Evolutionary conservation across 2,797 vertebrate species (phyloP), one percentile per base, ranked within the genome.

Genomic region (Lates japonicus): DNA sequence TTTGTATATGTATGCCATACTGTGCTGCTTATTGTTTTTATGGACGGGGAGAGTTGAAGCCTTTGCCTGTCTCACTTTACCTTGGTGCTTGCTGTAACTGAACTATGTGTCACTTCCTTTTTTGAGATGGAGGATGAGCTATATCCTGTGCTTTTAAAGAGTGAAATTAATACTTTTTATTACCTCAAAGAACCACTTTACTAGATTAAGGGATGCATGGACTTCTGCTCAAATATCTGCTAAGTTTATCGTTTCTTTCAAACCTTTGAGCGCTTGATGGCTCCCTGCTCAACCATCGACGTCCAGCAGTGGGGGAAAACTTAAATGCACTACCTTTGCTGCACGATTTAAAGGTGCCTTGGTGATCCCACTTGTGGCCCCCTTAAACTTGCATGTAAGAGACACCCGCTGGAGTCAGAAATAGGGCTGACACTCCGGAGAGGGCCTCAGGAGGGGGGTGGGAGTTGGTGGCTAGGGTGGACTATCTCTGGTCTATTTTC

Each of bases 261-360:
- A 83, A 83, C 65, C 48, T 90, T 87, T 86, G 80, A 90, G 89
- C 82, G 80, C 84, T 90, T 70, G 73, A 88, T 16, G 78, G 86
- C 85, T 74, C 84, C 37, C 81, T 74, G 81, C 85, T 83, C 62
- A 46, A 72, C 88, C 74, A 58, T 72, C 59, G 39, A 84, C 90
- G 86, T 88, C 87, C 65, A 69, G 85, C 88, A 83, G 86, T 63
- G 78, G 86, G 81, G 79, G 78, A 54, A 70, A 83, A 88, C 89
- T 90, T 90, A 92, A 92, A 92, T 93, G 91, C 91, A 90, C 93
- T 95, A 94, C 91, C 89, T 91, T 93, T 92, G 93, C 93, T 94
- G 94, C 93, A 95, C n/a, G n/a, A n/a, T n/a, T n/a, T n/a, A n/a
- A n/a, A 94, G 95, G 95, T 95, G 95, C 95, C 95, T 95, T 95